A percentile compares a stretch with the other conserved stretches of the same genome.
Conservation (phyloP, 2,888 invertebrate species). For the Augiades crinisus region DNA sequence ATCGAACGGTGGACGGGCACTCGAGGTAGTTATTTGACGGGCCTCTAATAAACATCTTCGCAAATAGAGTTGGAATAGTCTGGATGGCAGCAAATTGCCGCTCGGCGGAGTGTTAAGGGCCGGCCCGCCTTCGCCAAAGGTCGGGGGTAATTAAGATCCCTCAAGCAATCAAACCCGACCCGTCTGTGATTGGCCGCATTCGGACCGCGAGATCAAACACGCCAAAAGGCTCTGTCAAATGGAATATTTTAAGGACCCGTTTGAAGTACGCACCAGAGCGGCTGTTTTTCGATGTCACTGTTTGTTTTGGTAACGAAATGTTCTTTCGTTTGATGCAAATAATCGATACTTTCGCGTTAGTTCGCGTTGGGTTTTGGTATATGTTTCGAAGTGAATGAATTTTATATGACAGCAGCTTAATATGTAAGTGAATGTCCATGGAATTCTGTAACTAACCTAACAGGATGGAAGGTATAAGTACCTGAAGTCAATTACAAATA, state of each 20-base stretch:
- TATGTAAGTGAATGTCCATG: no score
- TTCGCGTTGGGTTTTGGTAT: not conserved
- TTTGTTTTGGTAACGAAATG: slow-evolving; percentile 24
- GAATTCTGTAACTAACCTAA: no score
- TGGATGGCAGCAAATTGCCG: slow-evolving; percentile 54
- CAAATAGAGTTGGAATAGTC: slow-evolving; percentile 18
- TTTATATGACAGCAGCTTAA: no score
- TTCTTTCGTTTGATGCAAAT: slow-evolving; percentile 1
- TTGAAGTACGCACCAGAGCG: slow-evolving; percentile 44
- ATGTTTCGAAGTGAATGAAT: no score
- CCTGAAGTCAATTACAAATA: no score
- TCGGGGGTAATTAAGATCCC: slow-evolving; percentile 77
- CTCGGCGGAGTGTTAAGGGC: slow-evolving; percentile 62
- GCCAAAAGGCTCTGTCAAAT: slow-evolving; percentile 61
- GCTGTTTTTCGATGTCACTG: slow-evolving; percentile 22
- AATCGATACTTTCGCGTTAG: slow-evolving; percentile 5
- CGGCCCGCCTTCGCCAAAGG: slow-evolving; percentile 66
- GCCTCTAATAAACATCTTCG: slow-evolving; percentile 19
- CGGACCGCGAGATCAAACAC: slow-evolving; percentile 60
- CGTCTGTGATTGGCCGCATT: slow-evolving; percentile 69
- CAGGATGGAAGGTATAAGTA: no score
- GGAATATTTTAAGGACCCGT: slow-evolving; percentile 70
- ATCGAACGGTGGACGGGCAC: not conserved
- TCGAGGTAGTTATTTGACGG: slow-evolving; percentile 5
- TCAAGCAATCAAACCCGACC: slow-evolving; percentile 70